Base-by-base conservation (phyloP, 2,888 invertebrate species). In the Sarcophaga caerulescens region DNA sequence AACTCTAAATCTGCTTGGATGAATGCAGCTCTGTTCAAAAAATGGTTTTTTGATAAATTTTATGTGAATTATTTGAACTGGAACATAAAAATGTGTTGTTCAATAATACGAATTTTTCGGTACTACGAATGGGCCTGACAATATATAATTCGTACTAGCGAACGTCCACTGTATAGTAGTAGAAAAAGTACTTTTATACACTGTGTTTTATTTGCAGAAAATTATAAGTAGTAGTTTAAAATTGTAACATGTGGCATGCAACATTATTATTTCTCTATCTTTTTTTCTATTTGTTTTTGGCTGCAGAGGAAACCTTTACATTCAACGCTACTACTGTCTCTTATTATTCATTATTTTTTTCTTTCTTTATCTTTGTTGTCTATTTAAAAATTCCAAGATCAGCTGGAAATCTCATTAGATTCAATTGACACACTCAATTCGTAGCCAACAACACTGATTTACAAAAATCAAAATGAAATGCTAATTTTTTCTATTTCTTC, bases 401-500 rank as follows among this genome's bases (percentile, higher is more conserved):
- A 89, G 89, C 89, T 88, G 89, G 89, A 88, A 85, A 85, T 88
- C 88, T 87, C 75, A 89, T 89, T 88, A 88, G 25, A 79, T 69
- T 86, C 88, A 88, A 88, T 89, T 88, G 87, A 81, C 84, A 85
- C 81, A 77, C 60, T 60, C 60, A 77, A 77, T 69, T 69, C 68
- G 23, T 45, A 14, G 14, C 12, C 17, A 52, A 4, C 52, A 17
- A 70, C 66, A 68, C 59, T 77, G 76, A 79, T 78, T 68, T 78
- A 73, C 14, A 83, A 79, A 83, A 78, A 70, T 62, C 76, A 63
- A 76, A 81, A 77, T 68, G 65, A 62, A 66, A 86, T 86, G 83
- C 77, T 81, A 86, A 86, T 84, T 76, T 66, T 44, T 44, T 71
- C 52, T 59, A n/a, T 6, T 62, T 59, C 35, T 65, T 76, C 8